Conservation (phyloP, 2,888 invertebrate species). For the Notodonta dromedarius region DNA sequence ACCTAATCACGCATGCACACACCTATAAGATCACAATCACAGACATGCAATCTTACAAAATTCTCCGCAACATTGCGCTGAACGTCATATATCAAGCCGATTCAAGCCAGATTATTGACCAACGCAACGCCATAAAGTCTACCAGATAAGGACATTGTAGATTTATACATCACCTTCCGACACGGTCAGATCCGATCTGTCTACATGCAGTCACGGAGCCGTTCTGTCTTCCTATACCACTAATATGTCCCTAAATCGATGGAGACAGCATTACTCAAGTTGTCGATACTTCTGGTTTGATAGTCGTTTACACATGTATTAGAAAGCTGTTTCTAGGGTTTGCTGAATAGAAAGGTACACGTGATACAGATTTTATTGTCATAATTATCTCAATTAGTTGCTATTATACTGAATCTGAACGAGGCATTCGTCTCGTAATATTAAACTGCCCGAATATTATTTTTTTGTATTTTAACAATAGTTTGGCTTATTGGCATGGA, state of each 20-base stretch:
- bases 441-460: too few species aligned
- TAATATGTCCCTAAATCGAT: conserved; percentile 41
- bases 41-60: conserved; percentile 6
- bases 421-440: too few species aligned
- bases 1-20: neutral
- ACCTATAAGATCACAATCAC: neutral
- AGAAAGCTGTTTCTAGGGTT: neutral
- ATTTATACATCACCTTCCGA: conserved; percentile 46
- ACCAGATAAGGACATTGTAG: conserved; percentile 40
- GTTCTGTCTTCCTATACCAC: conserved; percentile 40
- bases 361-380: neutral
- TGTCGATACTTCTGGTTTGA: conserved; percentile 13
- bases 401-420: too few species aligned
- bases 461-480: too few species aligned
- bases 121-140: conserved; percentile 29
- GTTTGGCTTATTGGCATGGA: too few species aligned
- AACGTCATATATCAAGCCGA: conserved; percentile 31
- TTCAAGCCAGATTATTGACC: conserved; percentile 38
- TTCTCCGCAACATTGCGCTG: conserved; percentile 9
- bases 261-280: conserved; percentile 32
- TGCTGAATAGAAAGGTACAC: neutral
- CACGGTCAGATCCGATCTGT: conserved; percentile 40
- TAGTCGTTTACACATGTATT: neutral
- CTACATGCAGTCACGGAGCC: conserved; percentile 40
- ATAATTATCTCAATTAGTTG: too few species aligned